Base-by-base conservation (phyloP, 1,140 invertebrate genomes). In the Drosophila sp. region DNA sequence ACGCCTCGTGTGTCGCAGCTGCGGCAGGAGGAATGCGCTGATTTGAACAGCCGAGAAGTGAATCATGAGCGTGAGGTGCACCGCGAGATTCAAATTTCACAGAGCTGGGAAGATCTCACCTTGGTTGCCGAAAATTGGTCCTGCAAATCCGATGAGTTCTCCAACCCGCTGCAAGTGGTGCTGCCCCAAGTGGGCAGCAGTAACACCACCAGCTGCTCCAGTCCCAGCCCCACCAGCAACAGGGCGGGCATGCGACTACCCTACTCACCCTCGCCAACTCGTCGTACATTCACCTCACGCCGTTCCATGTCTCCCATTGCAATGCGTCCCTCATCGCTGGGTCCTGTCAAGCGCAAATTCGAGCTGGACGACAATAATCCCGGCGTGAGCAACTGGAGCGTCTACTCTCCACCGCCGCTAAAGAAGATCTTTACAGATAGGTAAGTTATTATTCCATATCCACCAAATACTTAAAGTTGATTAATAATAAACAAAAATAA, bases 11-110 rank as follows among this genome's bases (percentile, higher is more conserved):
- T 98, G 2, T 96, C 95, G 91, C 97, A 97, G 92, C 92, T 98
- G 40, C 94, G 97, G 56, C 95, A 96, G 74, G 97, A 98, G 93
- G 97, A 98, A 93, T 97, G 96, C 86, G 95, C 96, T 21, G 97
- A 97, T 90, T 94, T 96, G 2, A 96, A 96, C 79, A 94, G 94
- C 46, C 93, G 97, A 51, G 97, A 98, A 93, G 95, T 96, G 41
- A 96, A 96, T n/a, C 97, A 97, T 92, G 97, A 98, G 93, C 94
- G 95, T 46, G 96, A 97, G 92, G 94, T 97, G 54, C 96, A 97
- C 89, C 95, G 95, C 83, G 95, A 96, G 71, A 97, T 98, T 94
- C 96, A 97, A 91, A 97, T 98, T 92, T 97, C 97, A 1, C 96
- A 97, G 90, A 97, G 97, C 13, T 97, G 96, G 94, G 97, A 97